Conservation (phyloP, 2,888 invertebrate genomes). For the Apomyelois bistriatella region DNA sequence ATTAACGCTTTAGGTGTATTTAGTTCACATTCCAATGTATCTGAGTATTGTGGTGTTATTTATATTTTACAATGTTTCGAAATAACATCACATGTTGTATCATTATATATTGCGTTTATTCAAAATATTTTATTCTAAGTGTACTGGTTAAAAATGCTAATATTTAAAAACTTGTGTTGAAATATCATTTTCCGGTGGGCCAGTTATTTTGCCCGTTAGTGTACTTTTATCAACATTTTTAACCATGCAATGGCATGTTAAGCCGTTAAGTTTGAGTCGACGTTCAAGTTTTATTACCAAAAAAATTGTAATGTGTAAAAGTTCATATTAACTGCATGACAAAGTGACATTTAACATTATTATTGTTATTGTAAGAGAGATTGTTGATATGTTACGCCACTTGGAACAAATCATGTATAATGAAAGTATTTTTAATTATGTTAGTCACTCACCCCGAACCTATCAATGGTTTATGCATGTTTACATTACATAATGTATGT, state of each 20-base stretch:
- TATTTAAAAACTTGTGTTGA: not conserved
- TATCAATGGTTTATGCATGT: constrained; percentile 24
- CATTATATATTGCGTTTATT: constrained; percentile 27
- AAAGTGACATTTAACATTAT: constrained; percentile 48
- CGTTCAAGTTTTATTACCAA: constrained; percentile 51
- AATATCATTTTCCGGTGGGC: not conserved
- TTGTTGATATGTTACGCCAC: constrained; percentile 45
- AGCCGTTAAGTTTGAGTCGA: constrained; percentile 44
- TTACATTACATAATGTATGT: constrained; percentile 35
- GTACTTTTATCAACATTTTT: not conserved
- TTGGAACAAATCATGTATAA: constrained; percentile 62
- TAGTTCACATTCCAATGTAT: constrained; percentile 70
- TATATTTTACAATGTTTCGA: constrained; percentile 23
- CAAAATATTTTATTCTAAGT: constrained; percentile 24
- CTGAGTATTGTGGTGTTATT: constrained; percentile 25
- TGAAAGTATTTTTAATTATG: constrained; percentile 34
- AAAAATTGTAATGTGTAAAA: constrained; percentile 43
- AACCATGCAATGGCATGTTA: constrained; percentile 14
- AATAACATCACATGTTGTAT: constrained; percentile 45
- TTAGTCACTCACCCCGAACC: constrained; percentile 26
- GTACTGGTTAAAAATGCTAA: constrained; percentile 14
- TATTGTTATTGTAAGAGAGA: constrained; percentile 44
- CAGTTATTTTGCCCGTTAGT: not conserved
- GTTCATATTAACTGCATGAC: constrained; percentile 68
- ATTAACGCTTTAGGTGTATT: constrained; percentile 55